Conservation (phyloP, 2,888 invertebrate genomes). For the Notocelia uddmanniana region DNA sequence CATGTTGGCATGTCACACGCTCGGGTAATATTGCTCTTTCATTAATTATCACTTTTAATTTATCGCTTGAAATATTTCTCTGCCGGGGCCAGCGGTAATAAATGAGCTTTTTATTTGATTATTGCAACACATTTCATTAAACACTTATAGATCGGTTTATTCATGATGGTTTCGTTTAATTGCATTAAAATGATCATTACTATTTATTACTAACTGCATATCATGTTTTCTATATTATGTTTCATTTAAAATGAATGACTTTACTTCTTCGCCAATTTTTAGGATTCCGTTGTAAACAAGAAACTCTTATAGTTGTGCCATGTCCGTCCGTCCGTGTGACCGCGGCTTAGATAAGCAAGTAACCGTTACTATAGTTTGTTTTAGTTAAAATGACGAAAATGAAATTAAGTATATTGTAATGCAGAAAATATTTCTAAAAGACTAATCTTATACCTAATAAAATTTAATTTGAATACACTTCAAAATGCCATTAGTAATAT, state of each 20-base stretch:
- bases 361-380: too few species aligned
- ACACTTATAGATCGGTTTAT: constrained; percentile 41
- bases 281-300: too few species aligned
- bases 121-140: constrained; percentile 53
- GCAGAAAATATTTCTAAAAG: too few species aligned
- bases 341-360: too few species aligned
- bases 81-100: constrained; percentile 58
- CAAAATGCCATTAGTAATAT: too few species aligned
- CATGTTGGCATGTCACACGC: constrained; percentile 51
- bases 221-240: neutral
- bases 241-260: neutral
- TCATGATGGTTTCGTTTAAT: neutral
- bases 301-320: too few species aligned
- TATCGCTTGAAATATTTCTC: constrained; percentile 70
- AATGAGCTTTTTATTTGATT: constrained; percentile 67
- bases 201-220: neutral
- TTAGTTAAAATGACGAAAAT: too few species aligned
- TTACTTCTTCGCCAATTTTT: neutral
- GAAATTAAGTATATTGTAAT: too few species aligned
- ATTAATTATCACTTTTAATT: constrained; percentile 76
- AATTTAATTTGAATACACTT: too few species aligned
- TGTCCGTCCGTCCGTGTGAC: too few species aligned
- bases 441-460: too few species aligned
- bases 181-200: neutral
- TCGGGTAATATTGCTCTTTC: constrained; percentile 63